Evolutionary conservation across 2,797 vertebrate species (phyloP), one percentile per base, ranked within the genome.

Genomic region (Amphiprion clarkii): DNA sequence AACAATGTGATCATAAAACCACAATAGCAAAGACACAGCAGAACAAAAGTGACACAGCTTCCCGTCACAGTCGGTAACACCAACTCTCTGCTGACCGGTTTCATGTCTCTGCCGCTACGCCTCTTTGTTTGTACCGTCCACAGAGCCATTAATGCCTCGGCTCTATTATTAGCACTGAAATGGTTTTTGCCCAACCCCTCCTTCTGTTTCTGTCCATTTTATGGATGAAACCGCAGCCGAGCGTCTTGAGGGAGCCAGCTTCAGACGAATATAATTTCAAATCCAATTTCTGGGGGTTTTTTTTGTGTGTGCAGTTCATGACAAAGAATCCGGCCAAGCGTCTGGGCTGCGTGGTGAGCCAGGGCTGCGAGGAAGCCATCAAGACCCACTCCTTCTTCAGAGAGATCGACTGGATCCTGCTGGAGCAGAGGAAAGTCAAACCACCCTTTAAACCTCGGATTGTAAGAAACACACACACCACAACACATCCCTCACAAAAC

Each of bases 391-490:
- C 97, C 0, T 99, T 99, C 95, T 99, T 99, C 96, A 96, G 97
- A 88, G 98, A 99, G 86, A 99, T 99, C 12, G 98, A 99, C 94
- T 99, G 98, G 98, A 93, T 95, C 61, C 95, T 98, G 88, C 95
- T 99, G 92, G 98, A 99, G 85, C 97, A 98, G 93, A 96, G 96
- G 87, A 98, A 96, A 94, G 96, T 99, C 95, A 99, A 98, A 86
- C 98, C 98, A 0, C 98, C 98, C 73, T 99, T 99, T 91, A 99
- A 99, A 92, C 98, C 98, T 57, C 96, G 98, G 71, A 99, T 99
- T 94, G 98, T 99, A 96, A 99, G 98, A 64, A 55, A 83, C 67
- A 57, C 72, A 49, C 42, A 57, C 44, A 27, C 23, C 29, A 51
- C 12, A 72, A 25, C 29, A 17, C 10, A 0, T 16, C 12, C 42